Evolutionary conservation across 2,888 invertebrate genomes (phyloP), one percentile per base, ranked within the genome.

Genomic region (Plutella xylostella): DNA sequence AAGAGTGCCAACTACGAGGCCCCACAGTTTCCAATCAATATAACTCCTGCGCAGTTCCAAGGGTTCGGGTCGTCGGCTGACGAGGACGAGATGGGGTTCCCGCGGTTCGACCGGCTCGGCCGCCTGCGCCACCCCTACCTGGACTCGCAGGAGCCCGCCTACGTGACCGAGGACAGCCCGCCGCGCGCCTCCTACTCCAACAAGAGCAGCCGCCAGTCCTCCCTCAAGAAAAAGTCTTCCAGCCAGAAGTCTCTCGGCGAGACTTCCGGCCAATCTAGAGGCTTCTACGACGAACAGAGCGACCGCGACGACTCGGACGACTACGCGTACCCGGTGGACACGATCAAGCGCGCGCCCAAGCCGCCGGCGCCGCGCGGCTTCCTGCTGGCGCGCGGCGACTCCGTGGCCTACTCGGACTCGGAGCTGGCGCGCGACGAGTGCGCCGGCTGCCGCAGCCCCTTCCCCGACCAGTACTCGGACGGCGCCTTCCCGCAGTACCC

Each of bases 11-110:
- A 70, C 48, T 80, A 82, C 46, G 80, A 82, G 49, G 64, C 71
- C 2, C 76, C 77, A 55, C 77, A 79, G 49, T 82, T 76, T 48
- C 75, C 82, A 1, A 69, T 80, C 18, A 79, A 70, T 54, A 83
- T 83, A 46, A 77, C 82, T 46, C 83, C 82, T 19, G 80, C 78
- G 40, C 78, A 83, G 50, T 88, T 88, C 55, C 88, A 88, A 72
- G 86, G 87, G 18, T 83, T 88, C 42, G 88, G 88, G 18, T 87
- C 88, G 55, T 86, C 86, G 4, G 87, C 87, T 38, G 88, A 88
- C 58, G 88, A 88, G 44, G 88, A 88, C 55, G 88, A 88, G 72
- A 88, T 88, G 87, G 88, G 88, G 15, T 88, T 88, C 51, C 88
- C 88, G 15, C 72, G 87, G 28, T 88, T 88, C 51, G 88, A 88